Conservation (phyloP, 2,888 invertebrate genomes). For the Criorhina ranunculi region DNA sequence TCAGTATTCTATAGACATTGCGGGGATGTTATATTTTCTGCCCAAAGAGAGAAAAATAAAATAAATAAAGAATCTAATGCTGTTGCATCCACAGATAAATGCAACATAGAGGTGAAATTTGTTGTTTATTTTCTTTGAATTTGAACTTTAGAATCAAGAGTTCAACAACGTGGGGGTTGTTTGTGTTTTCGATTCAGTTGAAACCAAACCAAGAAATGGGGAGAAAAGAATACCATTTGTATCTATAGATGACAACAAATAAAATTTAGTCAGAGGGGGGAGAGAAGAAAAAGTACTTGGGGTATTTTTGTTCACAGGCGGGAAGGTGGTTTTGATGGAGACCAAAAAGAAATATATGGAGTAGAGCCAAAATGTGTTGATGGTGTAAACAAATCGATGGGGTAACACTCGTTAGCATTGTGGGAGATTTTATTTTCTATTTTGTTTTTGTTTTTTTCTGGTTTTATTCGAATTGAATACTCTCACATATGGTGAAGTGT, state of each 20-base stretch:
- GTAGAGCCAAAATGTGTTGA: slow-evolving; percentile 36
- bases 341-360: slow-evolving; percentile 44
- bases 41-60: not conserved
- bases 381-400: slow-evolving; percentile 46
- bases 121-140: slow-evolving; percentile 46
- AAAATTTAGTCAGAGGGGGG: not conserved
- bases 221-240: not conserved
- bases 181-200: slow-evolving; percentile 46
- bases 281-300: not conserved
- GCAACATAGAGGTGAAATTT: slow-evolving; percentile 26
- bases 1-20: slow-evolving; percentile 27
- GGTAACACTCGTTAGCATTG: slow-evolving; percentile 44
- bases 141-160: slow-evolving; percentile 55
- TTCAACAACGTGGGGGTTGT: slow-evolving; percentile 63
- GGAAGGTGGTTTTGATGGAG: slow-evolving; percentile 29
- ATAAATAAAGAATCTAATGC: no score
- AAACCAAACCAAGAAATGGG: slow-evolving; percentile 21
- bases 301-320: not conserved
- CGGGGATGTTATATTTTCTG: slow-evolving; percentile 7
- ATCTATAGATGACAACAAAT: slow-evolving; percentile 35
- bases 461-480: slow-evolving; percentile 8
- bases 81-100: not conserved
- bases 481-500: slow-evolving; percentile 9
- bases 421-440: slow-evolving; percentile 30
- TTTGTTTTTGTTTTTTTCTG: no score